Base-by-base conservation (phyloP, 2,888 invertebrate species). In the Thereva unica region DNA sequence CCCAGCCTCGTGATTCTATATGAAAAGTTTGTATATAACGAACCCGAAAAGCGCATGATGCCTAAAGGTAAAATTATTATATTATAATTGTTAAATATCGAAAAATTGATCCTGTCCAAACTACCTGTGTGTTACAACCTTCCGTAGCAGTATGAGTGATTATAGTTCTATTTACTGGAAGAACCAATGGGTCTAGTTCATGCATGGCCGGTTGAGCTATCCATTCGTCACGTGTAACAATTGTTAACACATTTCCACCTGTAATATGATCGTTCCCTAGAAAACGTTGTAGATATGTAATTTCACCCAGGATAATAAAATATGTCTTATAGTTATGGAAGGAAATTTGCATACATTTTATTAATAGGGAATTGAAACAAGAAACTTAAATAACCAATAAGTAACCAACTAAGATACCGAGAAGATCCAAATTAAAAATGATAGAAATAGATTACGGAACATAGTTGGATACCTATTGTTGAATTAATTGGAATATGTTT, bases 91-190 rank as follows among this genome's bases (percentile, higher is more conserved):
- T 23, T 2, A 23, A 23, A 23, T 23, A 2, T 23, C 23, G 2
- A 23, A 23, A 23, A 23, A 23, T 23, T 23, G 2, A 23, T 23
- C 23, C 23, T 23, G 23, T 50, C 38, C 35, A 52, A 53, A 73
- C 73, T 72, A 86, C 86, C 80, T 84, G 83, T 6, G 81, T 81
- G 5, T 74, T 71, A 74, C 90, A 90, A 59, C 80, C 80, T 69
- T 85, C 85, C 0, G 88, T 85, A 1, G 86, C 89, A 0, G 89
- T 88, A 71, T 89, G 89, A 0, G 85, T 82, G 65, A 89, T 87
- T 55, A 89, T 84, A 0, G 88, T 86, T 54, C 80, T 78, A 4
- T 80, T 78, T 9, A 83, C 81, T n/a, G 85, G 85, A 75, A 85
- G 81, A 0, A 83, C 82, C 1, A 83, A 81, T 4, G 72, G 71